Conservation (phyloP, 2,888 invertebrate genomes). For the Conops quadrifasciatus region DNA sequence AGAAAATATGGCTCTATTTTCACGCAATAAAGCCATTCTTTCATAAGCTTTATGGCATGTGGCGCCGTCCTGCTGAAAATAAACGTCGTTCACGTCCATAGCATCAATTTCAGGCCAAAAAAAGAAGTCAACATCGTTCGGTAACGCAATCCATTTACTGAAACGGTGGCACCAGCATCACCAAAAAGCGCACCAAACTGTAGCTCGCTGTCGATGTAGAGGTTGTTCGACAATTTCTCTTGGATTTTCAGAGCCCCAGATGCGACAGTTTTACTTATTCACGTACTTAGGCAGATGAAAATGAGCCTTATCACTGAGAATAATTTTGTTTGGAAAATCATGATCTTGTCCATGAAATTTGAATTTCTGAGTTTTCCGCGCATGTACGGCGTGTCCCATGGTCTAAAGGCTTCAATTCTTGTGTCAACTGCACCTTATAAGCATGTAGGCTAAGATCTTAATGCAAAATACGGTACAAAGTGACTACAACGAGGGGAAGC, state of each 20-base stretch:
- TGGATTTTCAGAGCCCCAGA: too few relatives aligned
- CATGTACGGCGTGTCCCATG: neutral
- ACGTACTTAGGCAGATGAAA: neutral
- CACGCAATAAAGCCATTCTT: too few relatives aligned
- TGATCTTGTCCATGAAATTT: neutral
- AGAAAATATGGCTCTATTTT: constrained; percentile 3
- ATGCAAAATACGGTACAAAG: constrained; percentile 3
- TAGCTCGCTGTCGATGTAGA: neutral
- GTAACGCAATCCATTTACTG: neutral
- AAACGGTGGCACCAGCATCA: neutral
- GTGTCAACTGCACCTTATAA: constrained; percentile 10
- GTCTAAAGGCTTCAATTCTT: constrained; percentile 4
- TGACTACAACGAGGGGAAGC: too few relatives aligned
- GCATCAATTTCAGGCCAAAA: neutral
- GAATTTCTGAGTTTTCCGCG: neutral
- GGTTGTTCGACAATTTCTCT: neutral
- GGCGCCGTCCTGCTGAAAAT: too few relatives aligned
- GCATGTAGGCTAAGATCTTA: constrained; percentile 9
- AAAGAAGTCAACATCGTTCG: constrained; percentile 3
- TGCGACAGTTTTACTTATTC: neutral
- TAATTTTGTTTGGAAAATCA: constrained; percentile 7
- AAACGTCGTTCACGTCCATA: neutral
- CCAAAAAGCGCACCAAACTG: neutral
- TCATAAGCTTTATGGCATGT: too few relatives aligned
- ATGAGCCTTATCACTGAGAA: neutral